phyloP scores from a whole-genome alignment of 2,113 vertebrate species.

The Natator depressus region DNA sequence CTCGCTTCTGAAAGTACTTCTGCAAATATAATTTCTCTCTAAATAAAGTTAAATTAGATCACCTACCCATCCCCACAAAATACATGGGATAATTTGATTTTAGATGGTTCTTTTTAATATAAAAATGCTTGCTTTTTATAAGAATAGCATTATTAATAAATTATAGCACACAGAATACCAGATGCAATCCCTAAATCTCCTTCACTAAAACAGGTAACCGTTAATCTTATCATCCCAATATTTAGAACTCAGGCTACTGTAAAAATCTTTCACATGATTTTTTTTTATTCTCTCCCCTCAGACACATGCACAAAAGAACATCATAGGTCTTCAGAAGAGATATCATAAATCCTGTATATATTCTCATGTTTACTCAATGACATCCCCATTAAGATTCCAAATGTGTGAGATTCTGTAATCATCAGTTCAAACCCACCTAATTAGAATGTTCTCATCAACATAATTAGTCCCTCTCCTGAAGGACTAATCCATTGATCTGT shows the following conservation, averaged over 20 bases:
- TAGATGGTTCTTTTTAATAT: background rate
- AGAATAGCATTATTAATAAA: background rate
- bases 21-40: background rate
- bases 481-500: conserved; percentile 50
- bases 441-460: conserved; percentile 66
- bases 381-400: conserved; percentile 37
- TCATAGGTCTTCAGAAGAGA: background rate
- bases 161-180: background rate
- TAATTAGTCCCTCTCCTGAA: conserved; percentile 60
- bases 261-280: background rate
- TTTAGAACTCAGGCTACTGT: background rate
- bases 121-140: background rate
- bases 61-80: background rate
- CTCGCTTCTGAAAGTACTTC: conserved; percentile 4
- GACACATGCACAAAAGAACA: background rate
- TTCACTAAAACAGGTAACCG: background rate
- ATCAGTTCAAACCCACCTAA: conserved; percentile 51
- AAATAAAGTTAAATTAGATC: background rate
- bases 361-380: conserved; percentile 14
- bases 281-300: background rate
- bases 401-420: conserved; percentile 29
- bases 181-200: background rate
- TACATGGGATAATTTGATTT: conserved; percentile 4
- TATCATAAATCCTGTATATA: background rate
- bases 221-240: background rate